Percentiles rank a stretch among this genome's conserved stretches.
These are phyloP conservation scores for Ricordea florida DNA, from an alignment of 92 coral and sea anemone species.

Conservation along the genomic window DNA sequence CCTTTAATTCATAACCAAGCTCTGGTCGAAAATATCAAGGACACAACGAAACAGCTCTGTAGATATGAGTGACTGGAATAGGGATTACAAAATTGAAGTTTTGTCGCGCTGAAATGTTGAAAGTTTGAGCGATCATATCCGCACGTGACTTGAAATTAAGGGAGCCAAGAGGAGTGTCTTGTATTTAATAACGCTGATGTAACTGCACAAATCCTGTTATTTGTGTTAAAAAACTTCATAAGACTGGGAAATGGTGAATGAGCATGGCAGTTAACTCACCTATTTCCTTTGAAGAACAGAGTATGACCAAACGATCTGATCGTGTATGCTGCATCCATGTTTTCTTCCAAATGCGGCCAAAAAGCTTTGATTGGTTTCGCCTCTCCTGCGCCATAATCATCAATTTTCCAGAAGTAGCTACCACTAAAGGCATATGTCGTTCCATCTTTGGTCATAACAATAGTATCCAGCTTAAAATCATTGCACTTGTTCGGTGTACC, in stretches of 20 bases:
- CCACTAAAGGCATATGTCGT: slow-evolving; percentile 67
- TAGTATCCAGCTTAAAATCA: slow-evolving; percentile 45
- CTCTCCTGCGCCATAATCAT: slow-evolving; percentile 27
- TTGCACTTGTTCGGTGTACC: slow-evolving; percentile 57
- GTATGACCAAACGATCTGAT: slow-evolving; percentile 24
- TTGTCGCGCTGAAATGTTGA: too few species aligned
- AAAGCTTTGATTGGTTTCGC: slow-evolving; percentile 25
- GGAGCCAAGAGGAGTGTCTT: too few species aligned
- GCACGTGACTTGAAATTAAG: too few species aligned
- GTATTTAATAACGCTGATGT: too few species aligned
- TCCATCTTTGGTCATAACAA: slow-evolving; percentile 40
- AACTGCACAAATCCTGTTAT: too few species aligned
- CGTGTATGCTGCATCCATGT: slow-evolving; percentile 62
- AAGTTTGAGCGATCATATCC: too few species aligned
- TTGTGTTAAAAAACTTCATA: neutral
- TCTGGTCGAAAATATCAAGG: too few species aligned
- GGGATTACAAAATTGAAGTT: too few species aligned
- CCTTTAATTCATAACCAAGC: too few species aligned
- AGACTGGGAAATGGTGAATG: neutral
- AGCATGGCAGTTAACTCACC: neutral
- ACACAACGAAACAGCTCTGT: too few species aligned
- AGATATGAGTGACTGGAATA: too few species aligned
- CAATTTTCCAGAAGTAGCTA: slow-evolving; percentile 38
- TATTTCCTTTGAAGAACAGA: slow-evolving; percentile 52
- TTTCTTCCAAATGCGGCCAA: slow-evolving; percentile 50